Base-by-base conservation (phyloP, 2,888 invertebrate species). In the Rugalucina vietnamica region DNA sequence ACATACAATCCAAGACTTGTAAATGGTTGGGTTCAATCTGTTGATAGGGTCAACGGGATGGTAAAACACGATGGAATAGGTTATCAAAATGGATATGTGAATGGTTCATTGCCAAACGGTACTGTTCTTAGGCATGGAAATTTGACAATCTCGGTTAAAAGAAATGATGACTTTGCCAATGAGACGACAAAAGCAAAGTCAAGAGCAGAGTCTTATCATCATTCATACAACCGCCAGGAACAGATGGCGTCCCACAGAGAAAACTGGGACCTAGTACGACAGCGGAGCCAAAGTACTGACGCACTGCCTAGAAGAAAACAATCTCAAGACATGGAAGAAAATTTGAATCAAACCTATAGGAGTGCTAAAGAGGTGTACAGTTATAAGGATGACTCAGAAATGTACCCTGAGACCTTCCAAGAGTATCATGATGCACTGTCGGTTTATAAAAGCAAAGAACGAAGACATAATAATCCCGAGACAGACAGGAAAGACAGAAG, bases 181-280 rank as follows among this genome's bases (percentile, higher is more conserved):
- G 18, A 65, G 12, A 32, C 65, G 12, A 18, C 29, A 34, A 32
- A 32, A 65, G 65, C 29, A 2, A 65, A 65, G 24, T 65, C 65
- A 8, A 65, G 65, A 65, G 65, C 65, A 10, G 65, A 65, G 21
- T 65, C 34, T 1, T 65, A 65, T 34, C 54, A 54, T 54, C 65
- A 65, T 24, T 29, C 65, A 34, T 65, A 65, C 65, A 65, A 65
- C 21, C 4, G 34, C 2, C 3, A 65, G 14, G 34, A 65, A 34
- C 65, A 34, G 21, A 65, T 65, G 65, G 65, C 65, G 21, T 65
- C 65, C 18, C 65, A 65, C 21, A 65, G 65, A 65, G 65, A 65
- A 65, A 65, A 65, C 3, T 65, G 65, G 65, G 65, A 65, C 34
- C 65, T 65, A 5, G 65, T 65, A 34, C 32, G 65, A 2, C 65